phyloP scores from a whole-genome alignment of 2,797 vertebrate species.

The Chrysocyon brachyurus region DNA sequence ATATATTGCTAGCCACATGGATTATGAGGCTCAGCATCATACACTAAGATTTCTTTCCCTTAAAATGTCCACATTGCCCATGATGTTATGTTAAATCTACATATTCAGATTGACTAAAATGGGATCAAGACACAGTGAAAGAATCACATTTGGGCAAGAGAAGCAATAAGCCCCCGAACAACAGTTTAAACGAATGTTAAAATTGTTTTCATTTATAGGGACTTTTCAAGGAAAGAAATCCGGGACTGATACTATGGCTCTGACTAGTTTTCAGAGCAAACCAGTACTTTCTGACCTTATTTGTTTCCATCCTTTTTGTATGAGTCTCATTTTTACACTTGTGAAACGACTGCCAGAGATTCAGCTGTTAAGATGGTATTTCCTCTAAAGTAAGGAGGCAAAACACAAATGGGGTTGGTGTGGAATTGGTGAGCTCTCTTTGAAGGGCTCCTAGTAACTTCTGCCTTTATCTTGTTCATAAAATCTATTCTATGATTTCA shows the following conservation, averaged over 20 bases:
- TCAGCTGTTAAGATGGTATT: not conserved
- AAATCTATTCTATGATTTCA: not conserved
- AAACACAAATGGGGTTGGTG: not conserved
- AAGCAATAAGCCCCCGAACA: not conserved
- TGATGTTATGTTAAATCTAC: not conserved
- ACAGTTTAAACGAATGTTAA: not conserved
- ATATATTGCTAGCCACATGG: not conserved
- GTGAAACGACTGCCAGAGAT: not conserved
- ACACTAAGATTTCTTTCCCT: not conserved
- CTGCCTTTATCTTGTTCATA: not conserved
- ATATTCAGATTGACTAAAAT: not conserved
- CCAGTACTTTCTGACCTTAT: not conserved
- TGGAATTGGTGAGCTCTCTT: not conserved
- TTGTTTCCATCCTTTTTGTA: not conserved
- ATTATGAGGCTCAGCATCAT: not conserved
- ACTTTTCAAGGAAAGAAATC: not conserved
- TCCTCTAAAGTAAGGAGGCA: not conserved
- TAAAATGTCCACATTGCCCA: not conserved
- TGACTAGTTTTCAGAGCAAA: not conserved
- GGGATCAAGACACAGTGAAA: not conserved
- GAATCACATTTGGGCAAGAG: not conserved
- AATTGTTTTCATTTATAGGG: not conserved
- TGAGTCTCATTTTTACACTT: not conserved
- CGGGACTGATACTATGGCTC: not conserved
- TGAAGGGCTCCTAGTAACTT: not conserved